These are phyloP conservation scores for Cistogaster globosa DNA, from an alignment of 2,888 invertebrate species.

Conservation along the genomic window DNA sequence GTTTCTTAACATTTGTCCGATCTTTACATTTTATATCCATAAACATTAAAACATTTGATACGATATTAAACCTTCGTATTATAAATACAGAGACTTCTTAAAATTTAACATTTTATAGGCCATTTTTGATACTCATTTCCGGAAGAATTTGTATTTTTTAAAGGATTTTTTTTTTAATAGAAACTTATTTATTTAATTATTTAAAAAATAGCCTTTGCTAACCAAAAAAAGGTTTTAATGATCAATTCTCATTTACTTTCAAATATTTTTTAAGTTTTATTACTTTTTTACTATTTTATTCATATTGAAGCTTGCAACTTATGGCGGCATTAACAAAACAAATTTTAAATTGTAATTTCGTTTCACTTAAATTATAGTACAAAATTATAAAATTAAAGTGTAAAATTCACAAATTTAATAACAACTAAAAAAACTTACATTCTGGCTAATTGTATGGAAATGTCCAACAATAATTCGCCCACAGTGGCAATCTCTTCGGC, in stretches of 20 bases:
- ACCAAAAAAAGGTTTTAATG: neutral
- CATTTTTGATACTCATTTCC: no score
- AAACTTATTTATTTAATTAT: neutral
- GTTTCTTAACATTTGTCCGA: no score
- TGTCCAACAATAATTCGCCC: conserved; percentile 92
- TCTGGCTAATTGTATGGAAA: conserved; percentile 91
- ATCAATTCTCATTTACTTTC: conserved; percentile 51
- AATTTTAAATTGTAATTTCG: neutral
- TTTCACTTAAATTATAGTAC: neutral
- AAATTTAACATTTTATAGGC: no score
- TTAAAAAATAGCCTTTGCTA: no score
- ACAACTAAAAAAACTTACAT: conserved; percentile 86
- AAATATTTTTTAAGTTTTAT: conserved; percentile 14
- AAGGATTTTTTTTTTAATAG: neutral
- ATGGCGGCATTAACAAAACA: conserved; percentile 11
- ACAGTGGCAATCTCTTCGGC: conserved; percentile 93
- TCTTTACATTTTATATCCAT: no score
- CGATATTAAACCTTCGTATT: no score
- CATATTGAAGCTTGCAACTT: conserved; percentile 42
- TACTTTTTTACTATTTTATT: conserved; percentile 19
- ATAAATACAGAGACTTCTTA: no score
- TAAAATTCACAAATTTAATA: neutral
- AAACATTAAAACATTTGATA: no score
- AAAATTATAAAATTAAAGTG: neutral
- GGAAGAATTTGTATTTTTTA: no score